These are phyloP conservation scores for Leptosomus discolor DNA, from an alignment of 2,113 vertebrate genomes.

Conservation along the genomic window DNA sequence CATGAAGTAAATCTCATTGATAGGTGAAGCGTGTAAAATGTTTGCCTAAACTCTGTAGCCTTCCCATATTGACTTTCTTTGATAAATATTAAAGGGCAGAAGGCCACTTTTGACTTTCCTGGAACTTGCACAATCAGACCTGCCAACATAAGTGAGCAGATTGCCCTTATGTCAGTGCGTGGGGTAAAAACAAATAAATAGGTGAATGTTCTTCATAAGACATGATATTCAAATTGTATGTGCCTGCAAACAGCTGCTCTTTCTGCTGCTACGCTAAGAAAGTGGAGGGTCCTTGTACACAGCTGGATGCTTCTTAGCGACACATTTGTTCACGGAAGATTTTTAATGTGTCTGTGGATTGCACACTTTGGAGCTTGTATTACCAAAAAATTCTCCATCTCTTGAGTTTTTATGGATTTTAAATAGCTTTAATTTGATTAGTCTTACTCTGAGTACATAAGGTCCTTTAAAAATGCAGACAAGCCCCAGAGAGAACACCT, in stretches of 20 bases:
- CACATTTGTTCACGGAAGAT: background rate
- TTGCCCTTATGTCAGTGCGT: background rate
- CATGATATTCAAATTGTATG: background rate
- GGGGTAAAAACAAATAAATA: background rate
- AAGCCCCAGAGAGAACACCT: background rate
- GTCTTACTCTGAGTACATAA: background rate
- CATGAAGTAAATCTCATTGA: background rate
- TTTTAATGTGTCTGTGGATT: fast-evolving
- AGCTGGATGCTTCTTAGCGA: background rate
- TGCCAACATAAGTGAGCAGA: background rate
- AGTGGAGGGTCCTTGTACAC: background rate
- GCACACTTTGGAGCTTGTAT: background rate
- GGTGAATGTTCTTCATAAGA: background rate
- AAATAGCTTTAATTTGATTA: background rate
- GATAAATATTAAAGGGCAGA: slow-evolving; percentile 25
- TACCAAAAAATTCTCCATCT: background rate
- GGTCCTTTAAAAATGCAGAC: background rate
- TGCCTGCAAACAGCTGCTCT: background rate
- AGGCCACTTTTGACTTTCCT: background rate
- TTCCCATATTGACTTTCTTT: background rate
- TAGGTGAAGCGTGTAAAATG: background rate
- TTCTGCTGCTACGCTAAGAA: background rate
- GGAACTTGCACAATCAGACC: background rate
- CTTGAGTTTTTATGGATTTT: background rate
- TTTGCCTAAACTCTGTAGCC: background rate